Base-by-base conservation (phyloP, 2,113 vertebrate species). In the Gracilinanus agilis region DNA sequence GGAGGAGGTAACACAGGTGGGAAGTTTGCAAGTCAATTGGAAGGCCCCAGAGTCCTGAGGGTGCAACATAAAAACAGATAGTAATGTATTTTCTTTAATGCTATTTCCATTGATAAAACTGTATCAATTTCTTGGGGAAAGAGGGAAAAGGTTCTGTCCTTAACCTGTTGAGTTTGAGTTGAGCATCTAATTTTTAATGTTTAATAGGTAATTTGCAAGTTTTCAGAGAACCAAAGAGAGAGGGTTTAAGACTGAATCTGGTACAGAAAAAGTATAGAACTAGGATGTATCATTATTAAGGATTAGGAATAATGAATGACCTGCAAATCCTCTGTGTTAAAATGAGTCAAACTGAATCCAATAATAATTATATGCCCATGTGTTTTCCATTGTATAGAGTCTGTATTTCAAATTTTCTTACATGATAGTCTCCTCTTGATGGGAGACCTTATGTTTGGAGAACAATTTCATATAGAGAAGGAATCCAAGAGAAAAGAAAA, bases 241-340 rank as follows among this genome's bases (percentile, higher is more conserved):
- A 93, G 67, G 1, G 1, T 34, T 95, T 24, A 95, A 9, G 90
- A n/a, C 92, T 96, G 88, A 49, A 11, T 16, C n/a, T 53, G 44
- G 92, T 27, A 21, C 49, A 67, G 88, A 93, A 97, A 93, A 95
- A 96, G 75, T 94, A 90, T 34, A 7, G 53, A 90, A 29, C 49
- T 3, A 53, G 53, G 25, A 88, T 91, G 54, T 3, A 0, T 53
- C 61, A 93, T 53, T 94, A 93, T 5, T 44, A 94, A 94, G 24
- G 25, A 67, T 21, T 12, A 44, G 61, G 44, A 92, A 61, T 92
- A 89, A 96, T 55, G 90, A 90, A 12, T 95, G 67, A 40, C 19
- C n/a, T 55, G 24, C 0, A 55, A 83, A 19, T 83, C 19, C n/a
- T 21, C n/a, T 83, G n/a, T 40, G 16, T 40, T 9, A 83, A 83